Evolutionary conservation across 2,113 vertebrate genomes (phyloP).

Genomic region (Cacatua alba): DNA sequence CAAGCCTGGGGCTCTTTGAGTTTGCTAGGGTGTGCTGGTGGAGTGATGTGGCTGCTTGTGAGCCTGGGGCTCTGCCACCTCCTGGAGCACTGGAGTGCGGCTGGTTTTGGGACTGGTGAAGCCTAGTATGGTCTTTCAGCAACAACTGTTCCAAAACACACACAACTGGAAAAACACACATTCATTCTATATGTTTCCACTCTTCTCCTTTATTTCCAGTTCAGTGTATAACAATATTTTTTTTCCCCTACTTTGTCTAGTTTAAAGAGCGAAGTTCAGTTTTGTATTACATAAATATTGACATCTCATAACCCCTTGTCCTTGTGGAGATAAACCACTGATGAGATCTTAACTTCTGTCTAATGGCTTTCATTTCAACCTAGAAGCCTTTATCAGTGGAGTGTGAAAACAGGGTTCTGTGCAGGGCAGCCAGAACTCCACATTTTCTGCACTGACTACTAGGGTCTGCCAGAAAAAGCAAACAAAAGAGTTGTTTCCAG

Average conservation of each 20-base stretch:
- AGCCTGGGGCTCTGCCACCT: neutral
- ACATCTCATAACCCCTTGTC: neutral
- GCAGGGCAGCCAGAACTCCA: neutral
- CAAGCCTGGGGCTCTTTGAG: neutral
- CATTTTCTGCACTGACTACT: neutral
- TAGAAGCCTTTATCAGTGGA: neutral
- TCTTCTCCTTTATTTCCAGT: neutral
- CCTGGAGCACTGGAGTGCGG: no score
- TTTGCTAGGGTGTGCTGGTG: neutral
- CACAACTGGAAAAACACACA: neutral
- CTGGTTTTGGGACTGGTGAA: neutral
- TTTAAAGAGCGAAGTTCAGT: neutral
- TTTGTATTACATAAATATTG: neutral
- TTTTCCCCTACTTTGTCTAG: neutral
- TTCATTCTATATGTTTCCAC: neutral
- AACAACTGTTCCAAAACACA: neutral
- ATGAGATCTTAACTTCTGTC: neutral
- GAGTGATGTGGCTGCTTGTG: neutral
- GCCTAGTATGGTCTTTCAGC: neutral
- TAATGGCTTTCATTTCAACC: neutral
- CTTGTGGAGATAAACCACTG: neutral
- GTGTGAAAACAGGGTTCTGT: neutral
- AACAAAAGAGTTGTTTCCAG: neutral
- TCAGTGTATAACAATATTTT: neutral
- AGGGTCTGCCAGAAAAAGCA: neutral